phyloP scores from a whole-genome alignment of 37 sponge, comb jelly and placozoan species.

The Petrosia ficiformis region DNA sequence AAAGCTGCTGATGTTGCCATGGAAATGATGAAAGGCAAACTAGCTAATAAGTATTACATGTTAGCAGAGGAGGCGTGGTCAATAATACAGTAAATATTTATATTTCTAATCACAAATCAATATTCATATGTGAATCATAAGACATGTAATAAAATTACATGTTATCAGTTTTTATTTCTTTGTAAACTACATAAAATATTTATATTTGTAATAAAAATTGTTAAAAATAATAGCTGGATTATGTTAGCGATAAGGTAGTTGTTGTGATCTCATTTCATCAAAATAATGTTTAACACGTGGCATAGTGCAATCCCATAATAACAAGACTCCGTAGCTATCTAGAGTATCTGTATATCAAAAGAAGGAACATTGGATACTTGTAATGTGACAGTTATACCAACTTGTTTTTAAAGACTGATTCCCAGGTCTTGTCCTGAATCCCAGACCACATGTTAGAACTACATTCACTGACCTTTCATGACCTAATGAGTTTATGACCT shows the following conservation, averaged over 20 bases:
- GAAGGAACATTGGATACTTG: neutral
- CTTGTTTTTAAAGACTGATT: neutral
- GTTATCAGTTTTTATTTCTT: too few relatives aligned
- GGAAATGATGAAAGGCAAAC: constrained; percentile 80
- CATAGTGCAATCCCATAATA: constrained; percentile 78
- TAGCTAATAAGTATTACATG: constrained; percentile 83
- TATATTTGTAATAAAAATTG: too few relatives aligned
- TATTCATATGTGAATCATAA: too few relatives aligned
- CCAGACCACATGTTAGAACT: constrained; percentile 50
- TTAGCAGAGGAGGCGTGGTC: constrained; percentile 85
- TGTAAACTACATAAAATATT: too few relatives aligned
- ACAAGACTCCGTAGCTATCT: constrained; percentile 49
- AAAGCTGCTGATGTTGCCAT: constrained; percentile 84
- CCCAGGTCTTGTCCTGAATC: constrained; percentile 41
- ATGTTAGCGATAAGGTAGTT: too few relatives aligned
- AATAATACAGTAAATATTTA: neutral
- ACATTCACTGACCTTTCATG: constrained; percentile 35
- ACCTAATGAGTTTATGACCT: too few relatives aligned
- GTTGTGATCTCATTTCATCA: constrained; percentile 36
- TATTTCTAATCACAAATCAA: neutral
- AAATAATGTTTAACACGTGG: constrained; percentile 33
- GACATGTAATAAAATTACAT: too few relatives aligned
- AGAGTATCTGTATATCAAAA: constrained; percentile 20
- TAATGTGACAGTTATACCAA: neutral
- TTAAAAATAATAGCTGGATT: too few relatives aligned